A percentile compares a stretch with the other conserved stretches of the same genome.
These are phyloP conservation scores for Micromesistius poutassou DNA, from an alignment of 2,797 vertebrate genomes.

Conservation along the genomic window DNA sequence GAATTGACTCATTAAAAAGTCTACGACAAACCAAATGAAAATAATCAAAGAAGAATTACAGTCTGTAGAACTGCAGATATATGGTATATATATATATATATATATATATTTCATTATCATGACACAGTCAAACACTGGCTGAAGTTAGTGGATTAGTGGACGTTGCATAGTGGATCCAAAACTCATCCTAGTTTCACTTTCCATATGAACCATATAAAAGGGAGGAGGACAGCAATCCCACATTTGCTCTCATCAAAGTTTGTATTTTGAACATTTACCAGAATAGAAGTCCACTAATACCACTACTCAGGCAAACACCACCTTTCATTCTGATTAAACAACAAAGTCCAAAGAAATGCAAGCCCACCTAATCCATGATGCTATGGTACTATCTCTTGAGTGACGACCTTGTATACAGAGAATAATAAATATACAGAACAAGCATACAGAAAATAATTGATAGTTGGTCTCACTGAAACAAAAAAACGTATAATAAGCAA, in stretches of 20 bases:
- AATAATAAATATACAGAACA: not conserved
- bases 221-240: not conserved
- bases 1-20: not conserved
- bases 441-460: no score
- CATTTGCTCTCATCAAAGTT: not conserved
- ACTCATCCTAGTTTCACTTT: not conserved
- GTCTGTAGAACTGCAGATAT: not conserved
- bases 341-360: no score
- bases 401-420: not conserved
- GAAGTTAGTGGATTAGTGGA: no score
- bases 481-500: no score
- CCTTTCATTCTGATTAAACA: not conserved
- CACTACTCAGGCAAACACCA: not conserved
- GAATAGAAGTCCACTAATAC: no score
- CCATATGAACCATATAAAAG: not conserved
- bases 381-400: not conserved
- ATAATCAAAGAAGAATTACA: not conserved
- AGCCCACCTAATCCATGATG: not conserved
- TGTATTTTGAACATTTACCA: not conserved
- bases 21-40: slow-evolving; percentile 2
- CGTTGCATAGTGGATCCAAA: not conserved
- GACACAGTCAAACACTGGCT: not conserved
- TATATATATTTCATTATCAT: slow-evolving; percentile 6
- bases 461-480: no score
- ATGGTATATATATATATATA: no score